Conservation (phyloP, 2,113 vertebrate species). For the Pandion haliaetus region DNA sequence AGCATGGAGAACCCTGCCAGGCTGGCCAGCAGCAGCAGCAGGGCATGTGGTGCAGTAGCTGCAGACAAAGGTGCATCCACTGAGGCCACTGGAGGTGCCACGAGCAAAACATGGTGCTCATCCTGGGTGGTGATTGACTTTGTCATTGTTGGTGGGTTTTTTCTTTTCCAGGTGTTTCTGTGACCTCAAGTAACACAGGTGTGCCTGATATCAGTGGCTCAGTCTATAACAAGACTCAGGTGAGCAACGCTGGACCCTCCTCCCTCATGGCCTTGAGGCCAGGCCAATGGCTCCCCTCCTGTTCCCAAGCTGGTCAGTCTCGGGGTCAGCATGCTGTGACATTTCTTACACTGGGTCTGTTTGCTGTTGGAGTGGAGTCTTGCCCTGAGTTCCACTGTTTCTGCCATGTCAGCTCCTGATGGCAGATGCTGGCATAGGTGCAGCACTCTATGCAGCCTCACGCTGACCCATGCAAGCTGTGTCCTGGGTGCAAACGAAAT, state of each 20-base stretch:
- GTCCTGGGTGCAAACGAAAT: neutral
- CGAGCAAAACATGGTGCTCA: neutral
- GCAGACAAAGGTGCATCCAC: neutral
- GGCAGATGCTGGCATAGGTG: neutral
- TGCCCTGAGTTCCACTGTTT: neutral
- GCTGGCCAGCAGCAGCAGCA: neutral
- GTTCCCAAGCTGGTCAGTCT: neutral
- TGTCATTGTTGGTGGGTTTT: neutral
- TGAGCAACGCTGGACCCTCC: conserved; percentile 31
- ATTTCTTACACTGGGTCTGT: neutral
- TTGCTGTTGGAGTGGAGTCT: neutral
- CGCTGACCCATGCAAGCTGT: rapidly evolving
- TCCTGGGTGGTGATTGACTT: neutral
- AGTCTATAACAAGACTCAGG: conserved; percentile 95
- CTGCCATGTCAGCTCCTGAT: neutral
- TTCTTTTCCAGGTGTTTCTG: conserved; percentile 82
- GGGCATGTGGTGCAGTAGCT: neutral
- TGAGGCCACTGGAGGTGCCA: neutral
- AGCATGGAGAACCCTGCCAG: rapidly evolving
- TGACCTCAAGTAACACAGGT: conserved; percentile 85
- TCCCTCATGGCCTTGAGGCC: neutral
- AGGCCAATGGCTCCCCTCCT: neutral
- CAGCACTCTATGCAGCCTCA: rapidly evolving
- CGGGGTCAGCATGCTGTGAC: neutral
- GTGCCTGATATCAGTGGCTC: conserved; percentile 91